phyloP scores from a whole-genome alignment of 2,797 vertebrate species.

The Buceros bicornis region DNA sequence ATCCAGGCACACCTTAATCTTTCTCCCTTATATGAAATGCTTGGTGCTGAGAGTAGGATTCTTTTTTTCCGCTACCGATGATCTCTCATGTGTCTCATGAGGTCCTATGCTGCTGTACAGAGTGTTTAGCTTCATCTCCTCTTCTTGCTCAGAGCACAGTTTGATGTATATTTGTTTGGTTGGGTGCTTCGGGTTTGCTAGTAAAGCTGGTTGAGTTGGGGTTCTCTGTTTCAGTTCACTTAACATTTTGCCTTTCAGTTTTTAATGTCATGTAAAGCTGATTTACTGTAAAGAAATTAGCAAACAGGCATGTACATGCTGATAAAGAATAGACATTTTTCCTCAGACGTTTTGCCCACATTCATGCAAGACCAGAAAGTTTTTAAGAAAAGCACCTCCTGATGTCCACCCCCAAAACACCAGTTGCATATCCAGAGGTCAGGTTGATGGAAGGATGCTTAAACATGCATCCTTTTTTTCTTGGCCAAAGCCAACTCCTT shows the following conservation, averaged over 20 bases:
- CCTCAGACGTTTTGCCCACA: not conserved
- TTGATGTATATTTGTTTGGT: not conserved
- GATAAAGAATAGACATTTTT: not conserved
- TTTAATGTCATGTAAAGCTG: not conserved
- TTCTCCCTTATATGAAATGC: not conserved
- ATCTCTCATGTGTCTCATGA: not conserved
- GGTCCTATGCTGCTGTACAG: not conserved
- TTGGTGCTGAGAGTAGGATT: not conserved
- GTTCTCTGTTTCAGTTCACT: not conserved
- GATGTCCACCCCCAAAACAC: not conserved
- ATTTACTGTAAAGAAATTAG: not conserved
- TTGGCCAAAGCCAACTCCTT: not conserved
- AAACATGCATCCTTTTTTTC: not conserved
- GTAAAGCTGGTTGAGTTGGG: not conserved
- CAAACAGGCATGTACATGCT: not conserved
- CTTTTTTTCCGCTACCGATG: not conserved
- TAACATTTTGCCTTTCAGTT: not conserved
- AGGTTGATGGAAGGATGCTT: not conserved
- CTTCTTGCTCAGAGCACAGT: not conserved
- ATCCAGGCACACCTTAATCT: constrained; percentile 10
- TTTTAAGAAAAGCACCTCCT: not conserved
- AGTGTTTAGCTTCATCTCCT: not conserved
- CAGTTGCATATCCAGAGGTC: not conserved
- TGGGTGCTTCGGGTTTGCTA: not conserved
- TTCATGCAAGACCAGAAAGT: not conserved